Conservation (phyloP, 2,113 vertebrate species). For the Protomyctophum bolini region DNA sequence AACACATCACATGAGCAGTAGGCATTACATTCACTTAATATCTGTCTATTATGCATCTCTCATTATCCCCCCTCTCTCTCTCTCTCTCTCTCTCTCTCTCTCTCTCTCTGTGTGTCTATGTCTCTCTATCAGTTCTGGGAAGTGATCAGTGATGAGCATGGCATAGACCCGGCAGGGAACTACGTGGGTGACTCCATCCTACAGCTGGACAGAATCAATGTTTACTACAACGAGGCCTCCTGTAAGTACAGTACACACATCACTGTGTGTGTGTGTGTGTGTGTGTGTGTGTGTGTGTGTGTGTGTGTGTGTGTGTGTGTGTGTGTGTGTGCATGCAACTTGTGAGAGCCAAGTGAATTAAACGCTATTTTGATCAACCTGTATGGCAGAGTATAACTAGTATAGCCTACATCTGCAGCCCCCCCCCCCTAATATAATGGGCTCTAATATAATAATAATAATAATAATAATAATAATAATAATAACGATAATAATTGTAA, state of each 20-base stretch:
- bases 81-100: neutral
- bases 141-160: slow-evolving; percentile 94
- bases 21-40: neutral
- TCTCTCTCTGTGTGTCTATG: neutral
- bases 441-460: too few relatives aligned
- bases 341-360: too few relatives aligned
- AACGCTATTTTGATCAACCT: too few relatives aligned
- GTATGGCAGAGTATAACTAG: too few relatives aligned
- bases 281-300: neutral
- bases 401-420: too few relatives aligned
- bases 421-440: too few relatives aligned
- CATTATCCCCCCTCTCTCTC: too few relatives aligned
- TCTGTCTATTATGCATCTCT: neutral
- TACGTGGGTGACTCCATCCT: slow-evolving; percentile 89
- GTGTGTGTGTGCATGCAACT: neutral
- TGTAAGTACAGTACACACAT: slow-evolving; percentile 78
- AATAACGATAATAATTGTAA: too few relatives aligned
- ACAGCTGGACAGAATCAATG: slow-evolving; percentile 91
- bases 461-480: too few relatives aligned
- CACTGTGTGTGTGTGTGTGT: neutral
- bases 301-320: too few relatives aligned
- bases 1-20: too few relatives aligned
- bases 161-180: slow-evolving; percentile 88
- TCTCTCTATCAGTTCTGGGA: slow-evolving; percentile 85
- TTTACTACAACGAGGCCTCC: slow-evolving; percentile 94